Percentiles rank a stretch among this genome's conserved stretches.
Conservation (phyloP, 2,797 vertebrate genomes). For the Thalassophryne amazonica region DNA sequence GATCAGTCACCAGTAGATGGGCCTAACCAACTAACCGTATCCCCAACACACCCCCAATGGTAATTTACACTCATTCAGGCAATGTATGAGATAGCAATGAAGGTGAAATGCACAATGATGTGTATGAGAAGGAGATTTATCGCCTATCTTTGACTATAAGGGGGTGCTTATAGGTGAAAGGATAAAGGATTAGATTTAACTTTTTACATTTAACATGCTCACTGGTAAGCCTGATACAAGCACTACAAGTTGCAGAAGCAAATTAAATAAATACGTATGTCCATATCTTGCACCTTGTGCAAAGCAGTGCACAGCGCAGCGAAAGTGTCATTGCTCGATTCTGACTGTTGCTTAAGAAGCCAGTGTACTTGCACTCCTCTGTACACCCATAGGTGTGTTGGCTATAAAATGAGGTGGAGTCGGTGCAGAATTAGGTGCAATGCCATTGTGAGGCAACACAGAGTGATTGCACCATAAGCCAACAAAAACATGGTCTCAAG, state of each 20-base stretch:
- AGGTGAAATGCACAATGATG: conserved; percentile 37
- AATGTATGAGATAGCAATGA: conserved; percentile 33
- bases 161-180: conserved; percentile 36
- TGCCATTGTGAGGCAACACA: too few species aligned
- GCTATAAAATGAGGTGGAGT: too few species aligned
- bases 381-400: too few species aligned
- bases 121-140: conserved; percentile 40
- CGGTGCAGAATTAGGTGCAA: too few species aligned
- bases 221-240: too few species aligned
- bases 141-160: conserved; percentile 33
- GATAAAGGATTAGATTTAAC: conserved; percentile 44
- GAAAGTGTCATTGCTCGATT: too few species aligned
- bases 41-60: conserved; percentile 24
- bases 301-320: too few species aligned
- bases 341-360: too few species aligned
- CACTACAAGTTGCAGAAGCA: conserved; percentile 20
- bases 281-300: too few species aligned
- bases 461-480: too few species aligned
- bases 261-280: conserved; percentile 39
- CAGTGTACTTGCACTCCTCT: too few species aligned
- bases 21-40: conserved; percentile 41
- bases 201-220: conserved; percentile 41
- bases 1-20: conserved; percentile 47
- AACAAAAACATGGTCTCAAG: too few species aligned
- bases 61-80: conserved; percentile 39